Evolutionary conservation across 1,140 invertebrate genomes (phyloP).

Genomic region (Zaprionus nigranus): DNA sequence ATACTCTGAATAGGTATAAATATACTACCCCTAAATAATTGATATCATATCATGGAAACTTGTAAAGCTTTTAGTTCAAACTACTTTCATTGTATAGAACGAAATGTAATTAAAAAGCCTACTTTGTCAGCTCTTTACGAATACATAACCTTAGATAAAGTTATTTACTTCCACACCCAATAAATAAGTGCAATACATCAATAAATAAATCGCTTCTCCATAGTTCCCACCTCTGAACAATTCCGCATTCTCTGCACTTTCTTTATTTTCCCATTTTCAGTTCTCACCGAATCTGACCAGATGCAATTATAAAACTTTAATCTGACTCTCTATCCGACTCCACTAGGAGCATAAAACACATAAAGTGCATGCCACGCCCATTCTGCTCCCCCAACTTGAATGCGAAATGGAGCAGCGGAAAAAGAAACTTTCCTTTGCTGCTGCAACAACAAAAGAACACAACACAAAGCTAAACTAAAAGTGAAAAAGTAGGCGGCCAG

Average conservation of each 20-base stretch:
- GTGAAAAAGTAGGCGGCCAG: conserved; percentile 55
- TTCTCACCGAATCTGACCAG: conserved; percentile 8
- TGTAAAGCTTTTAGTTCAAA: no score
- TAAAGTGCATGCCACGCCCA: conserved; percentile 18
- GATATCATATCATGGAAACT: no score
- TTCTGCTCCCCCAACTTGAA: neutral
- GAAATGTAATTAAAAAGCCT: no score
- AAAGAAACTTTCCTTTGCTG: conserved; percentile 40
- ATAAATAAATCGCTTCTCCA: neutral
- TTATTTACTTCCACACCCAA: no score
- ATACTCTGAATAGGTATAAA: no score
- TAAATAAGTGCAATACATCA: neutral
- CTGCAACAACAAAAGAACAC: conserved; percentile 4
- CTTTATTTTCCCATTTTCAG: neutral
- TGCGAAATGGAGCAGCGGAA: conserved; percentile 44
- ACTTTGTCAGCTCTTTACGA: no score
- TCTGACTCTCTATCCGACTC: conserved; percentile 19
- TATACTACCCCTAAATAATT: no score
- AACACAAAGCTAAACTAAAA: conserved; percentile 47
- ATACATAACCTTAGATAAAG: no score
- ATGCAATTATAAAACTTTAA: conserved; percentile 49
- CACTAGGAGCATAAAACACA: conserved; percentile 28
- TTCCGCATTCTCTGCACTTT: conserved; percentile 19
- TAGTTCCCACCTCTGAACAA: neutral
- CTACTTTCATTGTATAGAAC: no score